Evolutionary conservation across 2,113 vertebrate genomes (phyloP).

Genomic region (Tympanuchus pallidicinctus): DNA sequence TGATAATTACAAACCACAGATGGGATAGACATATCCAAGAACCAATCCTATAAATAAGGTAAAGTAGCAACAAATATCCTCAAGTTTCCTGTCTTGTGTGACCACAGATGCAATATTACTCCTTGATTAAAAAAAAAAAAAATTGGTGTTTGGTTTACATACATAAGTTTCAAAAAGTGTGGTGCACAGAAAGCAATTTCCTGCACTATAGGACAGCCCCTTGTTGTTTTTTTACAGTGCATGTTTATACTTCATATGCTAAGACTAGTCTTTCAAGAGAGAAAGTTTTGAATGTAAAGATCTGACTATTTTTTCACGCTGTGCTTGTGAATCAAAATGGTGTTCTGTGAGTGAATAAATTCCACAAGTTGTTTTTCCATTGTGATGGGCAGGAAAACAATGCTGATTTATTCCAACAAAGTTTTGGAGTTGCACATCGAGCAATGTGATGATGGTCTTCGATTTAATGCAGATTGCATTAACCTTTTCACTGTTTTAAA

Average conservation of each 20-base stretch:
- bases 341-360: not conserved
- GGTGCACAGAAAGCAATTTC: not conserved
- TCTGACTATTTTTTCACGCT: not conserved
- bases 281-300: not conserved
- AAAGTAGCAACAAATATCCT: not conserved
- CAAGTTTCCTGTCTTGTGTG: not conserved
- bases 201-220: not conserved
- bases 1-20: not conserved
- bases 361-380: not conserved
- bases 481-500: not conserved
- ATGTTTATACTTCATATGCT: not conserved
- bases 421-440: not conserved
- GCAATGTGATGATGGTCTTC: not conserved
- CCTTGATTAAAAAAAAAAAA: not conserved
- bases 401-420: not conserved
- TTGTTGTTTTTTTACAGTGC: not conserved
- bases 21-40: not conserved
- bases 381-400: not conserved
- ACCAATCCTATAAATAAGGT: not conserved
- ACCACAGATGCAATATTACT: not conserved
- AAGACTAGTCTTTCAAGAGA: not conserved
- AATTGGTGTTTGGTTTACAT: not conserved
- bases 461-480: not conserved
- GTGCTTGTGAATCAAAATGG: fast-evolving
- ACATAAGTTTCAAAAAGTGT: not conserved